phyloP scores from a whole-genome alignment of 1,140 invertebrate species.

The Vanessa atalanta region DNA sequence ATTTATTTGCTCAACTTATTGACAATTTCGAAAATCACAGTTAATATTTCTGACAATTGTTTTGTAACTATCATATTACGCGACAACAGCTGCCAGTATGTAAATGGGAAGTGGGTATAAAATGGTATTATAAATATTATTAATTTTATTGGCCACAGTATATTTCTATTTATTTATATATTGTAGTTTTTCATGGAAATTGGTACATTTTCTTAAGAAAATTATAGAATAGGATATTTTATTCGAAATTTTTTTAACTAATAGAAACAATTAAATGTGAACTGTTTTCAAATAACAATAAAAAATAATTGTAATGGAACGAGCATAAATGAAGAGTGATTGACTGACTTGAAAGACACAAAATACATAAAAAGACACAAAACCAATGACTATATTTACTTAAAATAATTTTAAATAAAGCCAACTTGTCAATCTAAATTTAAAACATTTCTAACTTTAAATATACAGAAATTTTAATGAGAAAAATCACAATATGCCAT shows the following conservation, averaged over 20 bases:
- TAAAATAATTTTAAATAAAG: constrained; percentile 58
- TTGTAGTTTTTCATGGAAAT: constrained; percentile 61
- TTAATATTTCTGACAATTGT: constrained; percentile 77
- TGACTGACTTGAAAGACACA: constrained; percentile 50
- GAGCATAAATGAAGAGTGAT: constrained; percentile 63
- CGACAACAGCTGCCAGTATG: constrained; percentile 70
- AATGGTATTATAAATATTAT: constrained; percentile 77
- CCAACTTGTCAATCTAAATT: constrained; percentile 58
- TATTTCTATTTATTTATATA: constrained; percentile 62
- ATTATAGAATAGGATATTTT: constrained; percentile 44
- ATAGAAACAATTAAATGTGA: constrained; percentile 32
- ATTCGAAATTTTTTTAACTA: constrained; percentile 32
- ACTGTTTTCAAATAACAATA: constrained; percentile 34
- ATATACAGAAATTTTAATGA: constrained; percentile 47
- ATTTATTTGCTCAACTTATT: constrained; percentile 81
- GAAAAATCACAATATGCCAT: constrained; percentile 76
- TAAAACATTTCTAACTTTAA: constrained; percentile 44
- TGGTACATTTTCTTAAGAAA: constrained; percentile 46
- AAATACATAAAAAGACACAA: constrained; percentile 54
- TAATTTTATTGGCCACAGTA: constrained; percentile 77
- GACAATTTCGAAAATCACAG: constrained; percentile 81
- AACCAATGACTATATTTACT: constrained; percentile 45
- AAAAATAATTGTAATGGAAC: constrained; percentile 33
- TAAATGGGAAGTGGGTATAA: constrained; percentile 77
- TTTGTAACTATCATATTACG: constrained; percentile 75